Evolutionary conservation across 2,113 vertebrate genomes (phyloP).

Genomic region (Cavia aperea): DNA sequence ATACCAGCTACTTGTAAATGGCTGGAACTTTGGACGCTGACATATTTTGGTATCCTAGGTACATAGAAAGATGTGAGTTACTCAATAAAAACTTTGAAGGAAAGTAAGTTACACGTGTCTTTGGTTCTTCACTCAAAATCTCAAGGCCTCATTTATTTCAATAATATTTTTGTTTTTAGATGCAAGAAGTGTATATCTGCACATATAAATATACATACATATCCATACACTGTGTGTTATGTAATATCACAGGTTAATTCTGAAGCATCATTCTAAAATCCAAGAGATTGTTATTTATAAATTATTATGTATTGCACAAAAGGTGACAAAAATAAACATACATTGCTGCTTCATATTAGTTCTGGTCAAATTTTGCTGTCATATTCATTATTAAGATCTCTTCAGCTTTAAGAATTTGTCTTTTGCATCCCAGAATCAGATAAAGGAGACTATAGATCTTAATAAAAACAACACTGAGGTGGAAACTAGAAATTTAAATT

Average conservation of each 20-base stretch:
- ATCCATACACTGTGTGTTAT: not conserved
- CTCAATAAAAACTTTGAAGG: conserved; percentile 41
- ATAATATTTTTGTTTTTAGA: not conserved
- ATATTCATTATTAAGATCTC: not conserved
- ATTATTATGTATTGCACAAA: not conserved
- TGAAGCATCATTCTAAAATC: not conserved
- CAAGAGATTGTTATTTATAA: not conserved
- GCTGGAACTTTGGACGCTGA: conserved; percentile 48
- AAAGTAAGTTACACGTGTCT: not conserved
- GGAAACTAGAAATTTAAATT: not conserved
- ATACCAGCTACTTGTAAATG: conserved; percentile 55
- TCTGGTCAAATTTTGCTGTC: not conserved
- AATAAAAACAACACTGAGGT: not conserved
- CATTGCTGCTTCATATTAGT: not conserved
- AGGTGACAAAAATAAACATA: not conserved
- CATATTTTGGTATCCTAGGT: conserved; percentile 28
- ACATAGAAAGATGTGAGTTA: not conserved
- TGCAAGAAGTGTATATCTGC: not conserved
- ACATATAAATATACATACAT: not conserved
- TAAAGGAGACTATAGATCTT: not conserved
- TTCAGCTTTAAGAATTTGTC: not conserved
- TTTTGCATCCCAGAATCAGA: not conserved
- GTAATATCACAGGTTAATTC: not conserved
- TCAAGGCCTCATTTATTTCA: not conserved
- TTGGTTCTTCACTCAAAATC: not conserved